Evolutionary conservation across 2,113 vertebrate genomes (phyloP).

Genomic region (Grallaria varia): DNA sequence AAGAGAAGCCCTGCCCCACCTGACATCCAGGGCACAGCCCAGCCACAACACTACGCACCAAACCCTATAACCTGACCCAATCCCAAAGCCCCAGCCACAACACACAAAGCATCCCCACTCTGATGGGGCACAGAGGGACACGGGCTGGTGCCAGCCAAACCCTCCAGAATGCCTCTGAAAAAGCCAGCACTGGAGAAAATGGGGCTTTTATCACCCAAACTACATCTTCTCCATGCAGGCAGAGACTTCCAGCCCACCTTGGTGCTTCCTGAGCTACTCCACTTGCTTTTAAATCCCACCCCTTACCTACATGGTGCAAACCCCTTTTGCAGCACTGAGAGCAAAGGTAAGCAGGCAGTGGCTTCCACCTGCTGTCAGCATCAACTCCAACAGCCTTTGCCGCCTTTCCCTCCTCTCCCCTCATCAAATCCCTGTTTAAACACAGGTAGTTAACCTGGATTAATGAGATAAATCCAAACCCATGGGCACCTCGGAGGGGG

Average conservation of each 20-base stretch:
- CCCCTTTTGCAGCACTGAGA: background rate
- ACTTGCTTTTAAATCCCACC: background rate
- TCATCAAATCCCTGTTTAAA: background rate
- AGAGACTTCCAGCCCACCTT: background rate
- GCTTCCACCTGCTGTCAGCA: rapidly evolving
- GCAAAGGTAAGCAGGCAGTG: rapidly evolving
- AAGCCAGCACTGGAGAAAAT: background rate
- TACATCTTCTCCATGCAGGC: background rate
- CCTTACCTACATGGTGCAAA: background rate
- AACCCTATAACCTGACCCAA: background rate
- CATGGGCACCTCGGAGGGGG: background rate
- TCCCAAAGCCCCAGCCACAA: background rate
- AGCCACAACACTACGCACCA: background rate
- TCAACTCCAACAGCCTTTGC: background rate
- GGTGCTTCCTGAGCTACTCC: background rate
- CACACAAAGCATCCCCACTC: rapidly evolving
- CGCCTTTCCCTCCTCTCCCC: background rate
- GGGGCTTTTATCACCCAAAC: background rate
- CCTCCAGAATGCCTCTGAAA: rapidly evolving
- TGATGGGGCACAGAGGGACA: background rate
- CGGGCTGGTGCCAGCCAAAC: background rate
- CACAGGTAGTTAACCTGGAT: background rate
- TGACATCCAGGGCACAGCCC: background rate
- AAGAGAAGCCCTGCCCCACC: background rate
- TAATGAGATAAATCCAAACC: background rate